phyloP scores from a whole-genome alignment of 2,888 invertebrate genomes.

The Drosophila buzzatii region DNA sequence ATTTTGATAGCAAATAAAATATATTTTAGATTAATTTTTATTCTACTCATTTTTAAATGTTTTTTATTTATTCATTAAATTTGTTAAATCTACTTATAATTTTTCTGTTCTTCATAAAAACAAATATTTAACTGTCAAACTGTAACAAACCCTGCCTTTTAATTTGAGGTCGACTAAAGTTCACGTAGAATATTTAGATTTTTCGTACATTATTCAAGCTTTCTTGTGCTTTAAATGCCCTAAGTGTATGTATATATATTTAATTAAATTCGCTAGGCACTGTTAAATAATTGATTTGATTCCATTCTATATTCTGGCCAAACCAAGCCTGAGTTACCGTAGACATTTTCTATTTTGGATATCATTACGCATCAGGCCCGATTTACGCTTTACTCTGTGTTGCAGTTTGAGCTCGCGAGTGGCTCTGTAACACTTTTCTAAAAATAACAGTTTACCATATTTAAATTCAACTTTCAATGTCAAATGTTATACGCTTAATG shows the following conservation, averaged over 20 bases:
- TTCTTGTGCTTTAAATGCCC: background rate
- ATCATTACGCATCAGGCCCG: conserved; percentile 26
- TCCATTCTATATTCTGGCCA: background rate
- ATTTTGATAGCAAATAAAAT: too few species aligned
- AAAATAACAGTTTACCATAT: conserved; percentile 54
- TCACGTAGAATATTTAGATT: background rate
- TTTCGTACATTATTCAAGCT: background rate
- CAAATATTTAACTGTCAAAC: too few species aligned
- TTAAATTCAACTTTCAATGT: conserved; percentile 65
- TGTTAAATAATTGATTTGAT: background rate
- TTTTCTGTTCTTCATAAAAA: too few species aligned
- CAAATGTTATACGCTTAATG: conserved; percentile 53
- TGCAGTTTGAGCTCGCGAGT: conserved; percentile 2
- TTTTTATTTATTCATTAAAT: too few species aligned
- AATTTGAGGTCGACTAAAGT: background rate
- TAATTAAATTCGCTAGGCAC: background rate
- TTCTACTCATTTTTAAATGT: too few species aligned
- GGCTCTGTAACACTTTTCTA: conserved; percentile 28
- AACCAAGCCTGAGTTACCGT: background rate
- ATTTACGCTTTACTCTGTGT: conserved; percentile 4
- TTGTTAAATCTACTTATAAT: too few species aligned
- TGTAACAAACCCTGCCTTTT: background rate
- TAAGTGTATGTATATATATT: background rate
- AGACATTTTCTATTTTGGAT: conserved; percentile 28
- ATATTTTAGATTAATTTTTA: too few species aligned